These are phyloP conservation scores for Vultur gryphus DNA, from an alignment of 2,797 vertebrate species.

Conservation along the genomic window DNA sequence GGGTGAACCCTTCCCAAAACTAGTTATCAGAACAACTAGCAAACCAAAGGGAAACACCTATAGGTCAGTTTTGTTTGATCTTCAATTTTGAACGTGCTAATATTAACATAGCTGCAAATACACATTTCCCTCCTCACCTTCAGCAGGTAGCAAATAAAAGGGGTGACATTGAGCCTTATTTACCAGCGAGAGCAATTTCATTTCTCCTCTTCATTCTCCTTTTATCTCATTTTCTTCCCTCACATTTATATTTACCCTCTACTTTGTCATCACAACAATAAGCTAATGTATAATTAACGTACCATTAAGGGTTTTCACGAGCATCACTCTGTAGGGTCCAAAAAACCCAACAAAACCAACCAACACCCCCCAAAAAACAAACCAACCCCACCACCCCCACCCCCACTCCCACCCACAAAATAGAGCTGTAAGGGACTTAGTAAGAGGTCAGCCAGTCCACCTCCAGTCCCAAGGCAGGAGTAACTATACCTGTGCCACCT, in stretches of 20 bases:
- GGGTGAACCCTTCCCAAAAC: not conserved
- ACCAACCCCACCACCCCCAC: no score
- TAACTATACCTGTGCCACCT: no score
- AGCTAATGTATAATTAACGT: not conserved
- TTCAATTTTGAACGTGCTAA: not conserved
- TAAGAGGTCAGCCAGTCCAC: not conserved
- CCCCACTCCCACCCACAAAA: not conserved
- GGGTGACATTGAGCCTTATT: not conserved
- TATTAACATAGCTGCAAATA: not conserved
- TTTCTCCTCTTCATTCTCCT: not conserved
- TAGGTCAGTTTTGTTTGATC: not conserved
- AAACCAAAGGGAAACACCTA: not conserved
- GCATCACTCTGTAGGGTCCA: not conserved
- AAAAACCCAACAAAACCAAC: not conserved
- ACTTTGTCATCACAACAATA: not conserved
- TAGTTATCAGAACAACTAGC: not conserved
- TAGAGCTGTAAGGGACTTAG: rapidly evolving
- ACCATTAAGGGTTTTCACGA: not conserved
- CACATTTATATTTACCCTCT: not conserved
- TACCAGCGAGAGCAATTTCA: not conserved
- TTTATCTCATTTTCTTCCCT: not conserved
- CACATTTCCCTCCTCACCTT: not conserved
- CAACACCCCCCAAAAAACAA: not conserved
- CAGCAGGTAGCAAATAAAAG: not conserved
- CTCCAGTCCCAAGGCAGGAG: not conserved